phyloP scores from a whole-genome alignment of 2,113 vertebrate species.

The Corythornis vintsioides region DNA sequence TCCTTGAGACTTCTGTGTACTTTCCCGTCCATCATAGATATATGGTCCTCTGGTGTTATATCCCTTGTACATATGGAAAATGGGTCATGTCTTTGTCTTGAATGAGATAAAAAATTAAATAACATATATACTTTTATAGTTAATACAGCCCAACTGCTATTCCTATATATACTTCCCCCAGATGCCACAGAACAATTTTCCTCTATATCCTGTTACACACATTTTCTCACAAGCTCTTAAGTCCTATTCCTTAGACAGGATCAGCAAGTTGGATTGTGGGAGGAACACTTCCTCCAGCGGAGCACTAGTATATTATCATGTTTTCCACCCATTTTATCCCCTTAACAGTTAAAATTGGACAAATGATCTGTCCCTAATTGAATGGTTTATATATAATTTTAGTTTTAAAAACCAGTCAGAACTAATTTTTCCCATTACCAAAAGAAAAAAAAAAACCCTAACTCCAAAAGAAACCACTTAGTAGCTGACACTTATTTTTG shows the following conservation, averaged over 20 bases:
- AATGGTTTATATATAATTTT: constrained; percentile 42
- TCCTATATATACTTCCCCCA: not conserved
- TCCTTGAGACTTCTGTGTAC: not conserved
- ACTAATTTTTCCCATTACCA: constrained; percentile 48
- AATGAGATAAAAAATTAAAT: not conserved
- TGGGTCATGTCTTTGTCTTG: not conserved
- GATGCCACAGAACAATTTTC: constrained; percentile 40
- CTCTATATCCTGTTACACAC: constrained; percentile 37
- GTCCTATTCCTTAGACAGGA: constrained; percentile 31
- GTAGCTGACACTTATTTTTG: constrained; percentile 61
- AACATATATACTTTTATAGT: not conserved
- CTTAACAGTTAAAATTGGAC: constrained; percentile 36
- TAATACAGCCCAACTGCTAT: not conserved
- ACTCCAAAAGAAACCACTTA: constrained; percentile 50
- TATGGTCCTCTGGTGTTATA: not conserved
- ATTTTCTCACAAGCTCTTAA: constrained; percentile 45
- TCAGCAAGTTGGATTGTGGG: constrained; percentile 27
- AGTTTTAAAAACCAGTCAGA: constrained; percentile 50
- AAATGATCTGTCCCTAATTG: constrained; percentile 41
- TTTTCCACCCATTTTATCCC: constrained; percentile 62
- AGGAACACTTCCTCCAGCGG: constrained; percentile 15
- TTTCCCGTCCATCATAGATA: not conserved
- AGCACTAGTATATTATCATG: constrained; percentile 36
- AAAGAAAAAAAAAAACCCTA: not conserved
- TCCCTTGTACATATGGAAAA: not conserved